Base-by-base conservation (phyloP, 2,797 vertebrate genomes). In the Sebastes umbrosus region DNA sequence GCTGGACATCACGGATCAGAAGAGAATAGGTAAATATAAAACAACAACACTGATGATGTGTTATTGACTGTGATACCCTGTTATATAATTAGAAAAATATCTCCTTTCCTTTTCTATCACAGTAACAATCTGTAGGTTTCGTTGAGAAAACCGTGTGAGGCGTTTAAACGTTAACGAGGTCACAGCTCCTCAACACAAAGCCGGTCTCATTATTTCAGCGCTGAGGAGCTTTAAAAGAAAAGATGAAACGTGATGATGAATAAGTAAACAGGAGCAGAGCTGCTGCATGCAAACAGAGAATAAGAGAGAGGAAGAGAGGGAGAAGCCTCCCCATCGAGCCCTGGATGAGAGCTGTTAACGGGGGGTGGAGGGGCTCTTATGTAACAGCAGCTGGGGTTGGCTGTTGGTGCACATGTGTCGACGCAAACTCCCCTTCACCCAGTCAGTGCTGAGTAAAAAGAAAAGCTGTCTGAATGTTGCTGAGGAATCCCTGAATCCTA, bases 1-100 rank as follows among this genome's bases (percentile, higher is more conserved):
- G 86, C 89, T 97, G 85, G 98, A 99, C 95, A 99, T 99, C 93
- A 96, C 97, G 9, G 98, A 99, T 92, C 97, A 98, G 95, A 99
- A 99, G 90, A 97, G 98, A 96, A 99, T 99, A 97, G 98, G 98
- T 99, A 96, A 77, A 6, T 22, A 5, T 24, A 20, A 36, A 8
- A 25, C 3, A 24, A 32, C 39, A 43, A 43, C 52, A 6, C 4
- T 1, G 1, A 29, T 20, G 31, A 18, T 9, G 8, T 46, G 50
- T 52, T 52, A n/a, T n/a, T 52, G 22, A 6, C 68, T 31, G 31
- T 20, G 32, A 22, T 3, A 4, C 36, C 12, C 25, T 22, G n/a
- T 27, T 57, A 63, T 67, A 66, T 46, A 36, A 81, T 72, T 46
- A 52, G 34, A 43, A 68, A 63, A 32, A 57, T 0, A 46, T 4